Evolutionary conservation across 2,797 vertebrate genomes (phyloP).

Genomic region (Tarsius wallacei): DNA sequence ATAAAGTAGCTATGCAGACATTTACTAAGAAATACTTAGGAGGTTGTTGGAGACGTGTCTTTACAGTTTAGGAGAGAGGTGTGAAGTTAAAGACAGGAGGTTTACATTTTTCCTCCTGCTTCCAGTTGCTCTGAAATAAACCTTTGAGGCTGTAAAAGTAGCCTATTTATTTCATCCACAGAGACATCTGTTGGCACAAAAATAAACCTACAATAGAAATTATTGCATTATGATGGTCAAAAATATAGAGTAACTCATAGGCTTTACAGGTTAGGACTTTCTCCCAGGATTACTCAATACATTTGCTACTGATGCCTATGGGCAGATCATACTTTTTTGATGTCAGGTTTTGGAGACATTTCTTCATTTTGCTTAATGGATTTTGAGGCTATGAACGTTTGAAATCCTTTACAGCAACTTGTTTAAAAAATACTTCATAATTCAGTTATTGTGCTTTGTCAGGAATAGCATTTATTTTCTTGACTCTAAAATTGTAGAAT

Average conservation of each 20-base stretch:
- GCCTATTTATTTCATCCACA: neutral
- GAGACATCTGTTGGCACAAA: conserved; percentile 54
- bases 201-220: conserved; percentile 67
- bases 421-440: conserved; percentile 55
- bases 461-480: conserved; percentile 61
- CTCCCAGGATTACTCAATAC: neutral
- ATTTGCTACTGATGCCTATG: neutral
- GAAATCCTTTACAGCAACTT: conserved; percentile 33
- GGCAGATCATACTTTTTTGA: conserved; percentile 39
- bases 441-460: neutral
- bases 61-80: neutral
- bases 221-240: conserved; percentile 60
- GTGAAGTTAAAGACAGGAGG: neutral
- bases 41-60: neutral
- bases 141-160: neutral
- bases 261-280: conserved; percentile 58
- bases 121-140: conserved; percentile 37
- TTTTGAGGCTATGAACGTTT: conserved; percentile 61
- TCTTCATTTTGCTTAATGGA: conserved; percentile 64
- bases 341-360: neutral
- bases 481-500: conserved; percentile 32
- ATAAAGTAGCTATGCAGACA: neutral
- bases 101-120: conserved; percentile 22
- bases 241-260: conserved; percentile 63
- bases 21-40: neutral